Percentiles rank a stretch among this genome's conserved stretches.
These are phyloP conservation scores for Chrysomela aeneicollis DNA, from an alignment of 2,888 invertebrate genomes.

Conservation along the genomic window DNA sequence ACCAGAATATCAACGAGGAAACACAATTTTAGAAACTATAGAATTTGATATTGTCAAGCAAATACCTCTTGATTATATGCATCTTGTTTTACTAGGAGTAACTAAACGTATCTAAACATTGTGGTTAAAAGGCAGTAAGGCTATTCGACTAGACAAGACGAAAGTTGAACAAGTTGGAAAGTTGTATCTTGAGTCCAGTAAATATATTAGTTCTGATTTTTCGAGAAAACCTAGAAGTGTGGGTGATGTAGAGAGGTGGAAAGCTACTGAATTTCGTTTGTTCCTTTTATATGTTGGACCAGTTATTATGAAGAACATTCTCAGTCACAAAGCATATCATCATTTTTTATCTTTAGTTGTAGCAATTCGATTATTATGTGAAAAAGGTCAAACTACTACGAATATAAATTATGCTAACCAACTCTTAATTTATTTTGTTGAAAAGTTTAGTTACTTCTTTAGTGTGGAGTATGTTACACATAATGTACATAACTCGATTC, in stretches of 20 bases:
- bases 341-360: constrained; percentile 8
- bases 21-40: background rate
- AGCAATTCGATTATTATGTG: constrained; percentile 6
- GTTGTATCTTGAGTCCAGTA: background rate
- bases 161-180: too few species aligned
- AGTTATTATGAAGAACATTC: background rate
- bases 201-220: background rate
- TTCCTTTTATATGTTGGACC: background rate
- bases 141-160: too few species aligned
- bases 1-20: background rate
- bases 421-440: constrained; percentile 11
- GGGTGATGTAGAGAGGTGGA: background rate
- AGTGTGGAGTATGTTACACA: constrained; percentile 2
- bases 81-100: background rate
- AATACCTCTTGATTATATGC: constrained; percentile 6
- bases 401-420: constrained; percentile 7
- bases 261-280: background rate
- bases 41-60: constrained; percentile 5
- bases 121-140: background rate
- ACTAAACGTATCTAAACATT: background rate
- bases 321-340: background rate
- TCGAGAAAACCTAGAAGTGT: constrained; percentile 1
- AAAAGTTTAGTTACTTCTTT: background rate
- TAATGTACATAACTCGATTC: constrained; percentile 9
- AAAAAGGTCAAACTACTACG: background rate